A percentile compares a stretch with the other conserved stretches of the same genome.
Evolutionary conservation across 2,888 invertebrate genomes (phyloP).

Genomic region (Phyto melanocephala): DNA sequence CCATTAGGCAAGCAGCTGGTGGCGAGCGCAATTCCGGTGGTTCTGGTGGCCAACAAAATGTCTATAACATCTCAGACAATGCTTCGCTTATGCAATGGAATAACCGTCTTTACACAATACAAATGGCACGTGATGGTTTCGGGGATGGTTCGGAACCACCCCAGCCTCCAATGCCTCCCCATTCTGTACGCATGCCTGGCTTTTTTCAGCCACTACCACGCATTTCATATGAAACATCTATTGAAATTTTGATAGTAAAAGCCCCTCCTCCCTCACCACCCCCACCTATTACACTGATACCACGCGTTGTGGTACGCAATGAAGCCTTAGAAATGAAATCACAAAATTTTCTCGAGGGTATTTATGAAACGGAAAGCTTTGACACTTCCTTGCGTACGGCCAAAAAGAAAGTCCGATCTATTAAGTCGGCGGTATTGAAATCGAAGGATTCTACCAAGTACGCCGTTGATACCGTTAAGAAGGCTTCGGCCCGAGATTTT

Average conservation of each 20-base stretch:
- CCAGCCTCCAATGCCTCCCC: constrained; percentile 74
- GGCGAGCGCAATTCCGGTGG: constrained; percentile 31
- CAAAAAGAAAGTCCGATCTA: constrained; percentile 78
- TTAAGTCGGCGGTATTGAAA: constrained; percentile 77
- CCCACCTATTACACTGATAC: constrained; percentile 74
- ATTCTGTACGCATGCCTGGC: constrained; percentile 77
- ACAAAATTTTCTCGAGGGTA: constrained; percentile 77
- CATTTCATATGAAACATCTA: constrained; percentile 77
- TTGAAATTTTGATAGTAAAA: constrained; percentile 78
- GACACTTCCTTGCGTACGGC: constrained; percentile 78
- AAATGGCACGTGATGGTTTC: constrained; percentile 64
- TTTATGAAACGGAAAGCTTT: constrained; percentile 75
- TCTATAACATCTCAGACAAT: constrained; percentile 74
- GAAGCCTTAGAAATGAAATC: constrained; percentile 78
- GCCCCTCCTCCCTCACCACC: constrained; percentile 75
- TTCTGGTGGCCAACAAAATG: constrained; percentile 59
- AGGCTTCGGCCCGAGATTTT: constrained; percentile 78
- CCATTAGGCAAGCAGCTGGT: constrained; percentile 38
- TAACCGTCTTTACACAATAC: constrained; percentile 64
- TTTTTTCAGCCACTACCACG: constrained; percentile 78
- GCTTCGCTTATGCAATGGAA: constrained; percentile 76
- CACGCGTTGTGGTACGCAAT: constrained; percentile 77
- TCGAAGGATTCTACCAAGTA: constrained; percentile 77
- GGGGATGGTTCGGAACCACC: constrained; percentile 69
- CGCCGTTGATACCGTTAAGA: constrained; percentile 79